Conservation (phyloP, 30 jellyfish, hydroid and myxozoan genomes). For the Hydractinia symbiolongicarpus region DNA sequence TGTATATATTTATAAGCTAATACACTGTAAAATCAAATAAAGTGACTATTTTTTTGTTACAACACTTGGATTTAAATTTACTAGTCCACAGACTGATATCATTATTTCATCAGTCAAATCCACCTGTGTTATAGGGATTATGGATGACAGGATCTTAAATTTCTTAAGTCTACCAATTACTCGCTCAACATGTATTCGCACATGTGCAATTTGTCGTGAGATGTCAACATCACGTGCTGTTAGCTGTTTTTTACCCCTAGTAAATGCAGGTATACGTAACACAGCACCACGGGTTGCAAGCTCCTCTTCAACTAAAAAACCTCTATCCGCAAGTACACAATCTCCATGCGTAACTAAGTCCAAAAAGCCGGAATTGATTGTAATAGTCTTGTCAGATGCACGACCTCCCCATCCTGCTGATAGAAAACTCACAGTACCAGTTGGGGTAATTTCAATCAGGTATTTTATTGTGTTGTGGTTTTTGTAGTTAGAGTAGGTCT, state of each 20-base stretch:
- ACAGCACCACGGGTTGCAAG: conserved; percentile 42
- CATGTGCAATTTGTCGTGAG: conserved; percentile 32
- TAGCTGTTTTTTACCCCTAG: conserved; percentile 56
- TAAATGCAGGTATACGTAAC: conserved; percentile 45
- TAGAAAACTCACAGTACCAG: conserved; percentile 5
- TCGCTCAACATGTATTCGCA: conserved; percentile 57
- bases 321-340: conserved; percentile 60
- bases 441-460: neutral
- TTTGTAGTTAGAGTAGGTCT: neutral
- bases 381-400: conserved; percentile 56
- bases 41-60: conserved; percentile 10
- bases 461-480: neutral
- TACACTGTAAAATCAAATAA: too few relatives aligned
- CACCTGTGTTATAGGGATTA: conserved; percentile 47
- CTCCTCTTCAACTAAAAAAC: conserved; percentile 45
- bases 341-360: conserved; percentile 40
- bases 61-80: conserved; percentile 39
- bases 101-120: conserved; percentile 43
- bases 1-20: too few relatives aligned
- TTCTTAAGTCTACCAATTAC: conserved; percentile 48
- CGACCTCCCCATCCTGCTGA: conserved; percentile 51
- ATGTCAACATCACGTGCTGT: conserved; percentile 48
- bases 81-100: conserved; percentile 31
- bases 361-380: conserved; percentile 35
- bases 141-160: conserved; percentile 38